These are phyloP conservation scores for Formica aserva DNA, from an alignment of 2,888 invertebrate genomes.

Conservation along the genomic window DNA sequence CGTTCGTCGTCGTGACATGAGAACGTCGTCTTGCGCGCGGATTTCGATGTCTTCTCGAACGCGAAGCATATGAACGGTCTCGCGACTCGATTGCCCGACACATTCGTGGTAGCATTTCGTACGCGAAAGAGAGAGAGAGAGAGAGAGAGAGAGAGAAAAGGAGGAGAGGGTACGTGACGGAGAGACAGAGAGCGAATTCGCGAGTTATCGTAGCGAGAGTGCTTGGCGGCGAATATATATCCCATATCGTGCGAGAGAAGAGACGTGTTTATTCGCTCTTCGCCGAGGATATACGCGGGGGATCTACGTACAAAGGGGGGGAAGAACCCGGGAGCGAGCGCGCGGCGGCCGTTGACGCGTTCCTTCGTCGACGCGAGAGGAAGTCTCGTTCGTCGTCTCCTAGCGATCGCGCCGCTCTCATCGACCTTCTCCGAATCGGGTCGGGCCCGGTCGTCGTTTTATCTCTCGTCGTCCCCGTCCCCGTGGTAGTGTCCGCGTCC, in stretches of 20 bases:
- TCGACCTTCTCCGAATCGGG: slow-evolving; percentile 26
- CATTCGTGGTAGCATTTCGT: slow-evolving; percentile 61
- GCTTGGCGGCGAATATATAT: slow-evolving; percentile 1
- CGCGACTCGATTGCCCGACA: slow-evolving; percentile 75
- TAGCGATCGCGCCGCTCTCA: slow-evolving; percentile 48
- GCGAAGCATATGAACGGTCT: slow-evolving; percentile 77
- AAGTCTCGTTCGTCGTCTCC: too few species aligned
- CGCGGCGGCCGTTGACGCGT: slow-evolving; percentile 17
- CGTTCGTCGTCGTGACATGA: background rate
- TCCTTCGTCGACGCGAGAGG: background rate
- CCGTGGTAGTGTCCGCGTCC: slow-evolving; percentile 50
- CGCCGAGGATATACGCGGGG: background rate
- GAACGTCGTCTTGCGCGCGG: background rate
- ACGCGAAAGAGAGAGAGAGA: background rate
- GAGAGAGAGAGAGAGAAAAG: background rate
- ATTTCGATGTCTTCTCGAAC: slow-evolving; percentile 73
- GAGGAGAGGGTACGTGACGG: too few species aligned
- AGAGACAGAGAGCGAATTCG: slow-evolving; percentile 41
- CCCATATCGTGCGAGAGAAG: background rate
- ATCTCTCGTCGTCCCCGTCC: slow-evolving; percentile 53
- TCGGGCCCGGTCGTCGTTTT: slow-evolving; percentile 32
- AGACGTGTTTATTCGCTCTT: background rate
- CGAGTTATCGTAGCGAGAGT: slow-evolving; percentile 59
- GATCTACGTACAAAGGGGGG: background rate
- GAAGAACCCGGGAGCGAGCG: background rate